Percentiles rank a stretch among this genome's conserved stretches.
Evolutionary conservation across 2,888 invertebrate genomes (phyloP).

Genomic region (Bhutanitis thaidina): DNA sequence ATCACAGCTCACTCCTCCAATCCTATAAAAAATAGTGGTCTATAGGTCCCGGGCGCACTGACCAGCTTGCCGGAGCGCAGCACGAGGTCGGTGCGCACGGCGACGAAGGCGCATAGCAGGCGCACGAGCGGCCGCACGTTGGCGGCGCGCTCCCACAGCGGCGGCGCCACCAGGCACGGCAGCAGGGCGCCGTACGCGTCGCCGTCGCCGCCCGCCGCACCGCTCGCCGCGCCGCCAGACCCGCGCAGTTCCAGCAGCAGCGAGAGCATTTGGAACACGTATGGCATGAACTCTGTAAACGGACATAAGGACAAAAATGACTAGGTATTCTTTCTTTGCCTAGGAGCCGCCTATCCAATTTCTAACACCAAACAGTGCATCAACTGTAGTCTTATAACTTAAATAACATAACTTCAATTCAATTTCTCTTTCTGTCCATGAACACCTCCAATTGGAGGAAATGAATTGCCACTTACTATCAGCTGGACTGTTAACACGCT

Average conservation of each 20-base stretch:
- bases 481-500: no score
- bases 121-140: slow-evolving; percentile 96
- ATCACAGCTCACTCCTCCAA: no score
- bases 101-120: slow-evolving; percentile 92
- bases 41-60: slow-evolving; percentile 37
- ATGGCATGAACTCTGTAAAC: slow-evolving; percentile 95
- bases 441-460: no score
- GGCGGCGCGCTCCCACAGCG: slow-evolving; percentile 95
- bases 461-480: no score
- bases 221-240: slow-evolving; percentile 30
- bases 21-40: no score
- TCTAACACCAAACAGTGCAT: no score
- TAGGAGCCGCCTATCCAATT: no score
- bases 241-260: slow-evolving; percentile 90
- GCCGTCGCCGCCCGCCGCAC: slow-evolving; percentile 69
- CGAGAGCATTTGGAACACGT: slow-evolving; percentile 98
- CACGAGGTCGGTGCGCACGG: slow-evolving; percentile 50
- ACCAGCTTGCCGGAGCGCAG: slow-evolving; percentile 85
- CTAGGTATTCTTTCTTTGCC: no score
- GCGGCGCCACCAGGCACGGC: slow-evolving; percentile 92
- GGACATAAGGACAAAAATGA: no score
- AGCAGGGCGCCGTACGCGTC: slow-evolving; percentile 94
- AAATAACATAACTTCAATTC: no score
- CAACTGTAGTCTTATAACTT: no score
- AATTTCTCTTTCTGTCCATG: no score